Conservation (phyloP, 2,888 invertebrate species). For the Drosophila ezoana region DNA sequence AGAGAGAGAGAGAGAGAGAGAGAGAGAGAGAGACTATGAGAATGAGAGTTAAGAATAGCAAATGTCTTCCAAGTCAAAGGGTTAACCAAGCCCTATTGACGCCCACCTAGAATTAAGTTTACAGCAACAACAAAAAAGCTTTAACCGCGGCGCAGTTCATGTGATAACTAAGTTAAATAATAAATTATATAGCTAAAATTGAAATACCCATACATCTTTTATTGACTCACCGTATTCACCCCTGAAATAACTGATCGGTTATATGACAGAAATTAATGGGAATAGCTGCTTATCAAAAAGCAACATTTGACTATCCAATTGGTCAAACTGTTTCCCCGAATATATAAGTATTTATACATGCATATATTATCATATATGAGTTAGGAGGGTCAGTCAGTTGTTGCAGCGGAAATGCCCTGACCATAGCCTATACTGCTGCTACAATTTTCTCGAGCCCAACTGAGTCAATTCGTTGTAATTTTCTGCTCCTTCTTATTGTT, state of each 20-base stretch:
- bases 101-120: constrained; percentile 51
- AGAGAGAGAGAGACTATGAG: too few relatives aligned
- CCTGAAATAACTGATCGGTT: neutral
- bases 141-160: constrained; percentile 66
- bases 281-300: constrained; percentile 14
- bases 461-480: constrained; percentile 51
- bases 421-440: constrained; percentile 27
- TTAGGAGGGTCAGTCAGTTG: neutral
- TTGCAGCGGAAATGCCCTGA: constrained; percentile 35
- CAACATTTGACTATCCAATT: constrained; percentile 34
- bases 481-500: constrained; percentile 41
- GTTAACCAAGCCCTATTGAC: constrained; percentile 32
- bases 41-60: constrained; percentile 30
- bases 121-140: constrained; percentile 50
- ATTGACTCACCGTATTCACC: constrained; percentile 10
- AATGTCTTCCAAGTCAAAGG: constrained; percentile 67
- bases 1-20: neutral
- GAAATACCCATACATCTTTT: constrained; percentile 26
- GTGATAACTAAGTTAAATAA: constrained; percentile 68
- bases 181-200: constrained; percentile 69
- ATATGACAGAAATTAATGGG: constrained; percentile 2
- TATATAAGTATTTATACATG: too few relatives aligned
- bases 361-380: neutral
- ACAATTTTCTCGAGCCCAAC: constrained; percentile 24
- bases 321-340: constrained; percentile 31